Evolutionary conservation across 2,797 vertebrate species (phyloP), one percentile per base, ranked within the genome.

Genomic region (Diplodus puntazzo): DNA sequence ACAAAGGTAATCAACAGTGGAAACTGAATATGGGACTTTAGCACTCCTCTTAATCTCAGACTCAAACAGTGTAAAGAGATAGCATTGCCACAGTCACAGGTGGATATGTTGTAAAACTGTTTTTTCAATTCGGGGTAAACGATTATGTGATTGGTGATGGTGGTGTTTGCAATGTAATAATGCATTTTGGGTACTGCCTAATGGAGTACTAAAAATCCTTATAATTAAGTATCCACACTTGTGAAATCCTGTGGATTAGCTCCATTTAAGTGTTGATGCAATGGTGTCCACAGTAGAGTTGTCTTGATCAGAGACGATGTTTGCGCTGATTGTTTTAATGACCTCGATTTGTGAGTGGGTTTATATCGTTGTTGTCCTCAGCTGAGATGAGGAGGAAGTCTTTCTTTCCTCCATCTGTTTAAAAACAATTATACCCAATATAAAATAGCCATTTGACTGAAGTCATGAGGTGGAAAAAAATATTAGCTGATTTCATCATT

Each of bases 161-260:
- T 50, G 21, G 42, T 68, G 43, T 65, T 65, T 80, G 53, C 68
- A 66, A 55, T 73, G 71, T 49, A 73, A 55, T 75, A 63, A 69
- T 62, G 46, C 69, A 52, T 70, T 69, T 57, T 70, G 30, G 27
- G 25, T 67, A 25, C 21, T 60, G 53, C 39, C 64, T 60, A 75
- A 82, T 86, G 63, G 30, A 62, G 60, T 65, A 49, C 49, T 76
- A 73, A 77, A 34, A 73, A 57, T 64, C 58, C 58, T 64, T 75
- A 79, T 63, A 83, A 85, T 81, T 72, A 82, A 71, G 61, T 54
- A 71, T 73, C 23, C 49, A 69, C 80, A 84, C 75, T 83, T 72
- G 17, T 45, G 52, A 78, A 71, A 20, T 84, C 71, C 62, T 80
- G 23, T 75, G 69, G 76, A 75, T 76, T 83, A 43, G 69, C 54